Conservation (phyloP, 2,113 vertebrate genomes). For the Colaptes auratus region DNA sequence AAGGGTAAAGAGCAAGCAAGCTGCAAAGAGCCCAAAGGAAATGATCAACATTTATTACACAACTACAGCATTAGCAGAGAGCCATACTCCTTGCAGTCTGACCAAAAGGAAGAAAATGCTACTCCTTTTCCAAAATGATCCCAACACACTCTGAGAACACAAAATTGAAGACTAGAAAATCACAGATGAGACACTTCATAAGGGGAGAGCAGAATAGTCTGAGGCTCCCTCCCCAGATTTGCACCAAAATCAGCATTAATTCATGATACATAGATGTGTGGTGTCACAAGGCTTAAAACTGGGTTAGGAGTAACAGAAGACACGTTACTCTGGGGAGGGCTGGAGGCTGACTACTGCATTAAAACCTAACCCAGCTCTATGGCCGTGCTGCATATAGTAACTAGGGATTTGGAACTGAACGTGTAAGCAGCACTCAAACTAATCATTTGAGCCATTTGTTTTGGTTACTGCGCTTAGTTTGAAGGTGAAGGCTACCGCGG, state of each 20-base stretch:
- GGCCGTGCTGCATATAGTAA: not conserved
- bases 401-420: not conserved
- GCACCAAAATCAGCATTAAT: not conserved
- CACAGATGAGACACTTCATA: not conserved
- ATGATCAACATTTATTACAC: not conserved
- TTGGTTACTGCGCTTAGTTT: not conserved
- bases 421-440: not conserved
- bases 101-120: not conserved
- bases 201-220: not conserved
- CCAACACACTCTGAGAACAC: not conserved
- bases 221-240: not conserved
- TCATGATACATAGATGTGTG: not conserved
- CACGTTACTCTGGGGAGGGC: not conserved
- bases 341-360: not conserved
- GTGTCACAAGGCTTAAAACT: not conserved
- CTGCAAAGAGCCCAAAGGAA: not conserved
- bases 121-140: not conserved
- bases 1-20: not conserved
- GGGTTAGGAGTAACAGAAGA: not conserved
- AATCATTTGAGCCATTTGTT: not conserved
- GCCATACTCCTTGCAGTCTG: not conserved
- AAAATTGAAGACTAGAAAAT: not conserved
- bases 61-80: not conserved
- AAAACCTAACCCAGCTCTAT: not conserved
- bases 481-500: not conserved